Evolutionary conservation across 2,888 invertebrate species (phyloP).

Genomic region (Habroteleia sp.): DNA sequence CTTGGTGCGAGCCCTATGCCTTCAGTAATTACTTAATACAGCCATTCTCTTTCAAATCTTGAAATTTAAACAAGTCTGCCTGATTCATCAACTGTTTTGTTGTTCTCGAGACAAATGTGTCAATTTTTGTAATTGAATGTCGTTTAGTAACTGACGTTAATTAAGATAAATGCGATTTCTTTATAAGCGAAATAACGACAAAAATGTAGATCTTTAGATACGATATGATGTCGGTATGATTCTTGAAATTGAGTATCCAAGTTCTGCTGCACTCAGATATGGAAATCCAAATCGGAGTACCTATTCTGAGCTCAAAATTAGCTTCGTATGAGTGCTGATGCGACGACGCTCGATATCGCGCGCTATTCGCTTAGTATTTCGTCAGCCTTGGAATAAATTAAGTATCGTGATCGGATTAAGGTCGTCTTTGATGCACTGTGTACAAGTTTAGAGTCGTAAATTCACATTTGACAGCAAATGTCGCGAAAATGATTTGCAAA

Average conservation of each 20-base stretch:
- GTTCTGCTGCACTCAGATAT: conserved; percentile 12
- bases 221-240: too few relatives aligned
- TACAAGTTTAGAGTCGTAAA: conserved; percentile 29
- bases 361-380: conserved; percentile 48
- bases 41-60: neutral
- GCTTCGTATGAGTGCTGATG: conserved; percentile 25
- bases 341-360: conserved; percentile 42
- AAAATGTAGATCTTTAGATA: conserved; percentile 5
- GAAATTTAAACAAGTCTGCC: conserved; percentile 2
- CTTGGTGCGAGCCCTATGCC: conserved; percentile 3
- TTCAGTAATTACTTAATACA: neutral
- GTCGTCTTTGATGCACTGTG: conserved; percentile 53
- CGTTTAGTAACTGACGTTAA: conserved; percentile 1
- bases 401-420: conserved; percentile 62
- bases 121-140: neutral
- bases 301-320: conserved; percentile 26
- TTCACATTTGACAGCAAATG: conserved; percentile 49
- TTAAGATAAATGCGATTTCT: conserved; percentile 18
- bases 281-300: conserved; percentile 12
- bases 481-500: conserved; percentile 34
- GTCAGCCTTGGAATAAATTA: conserved; percentile 63
- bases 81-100: conserved; percentile 7
- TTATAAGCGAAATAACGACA: conserved; percentile 4
- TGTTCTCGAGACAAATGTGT: neutral
- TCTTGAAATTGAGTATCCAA: conserved; percentile 7